Evolutionary conservation across 2,888 invertebrate genomes (phyloP).

Genomic region (Allophyes oxyacanthae): DNA sequence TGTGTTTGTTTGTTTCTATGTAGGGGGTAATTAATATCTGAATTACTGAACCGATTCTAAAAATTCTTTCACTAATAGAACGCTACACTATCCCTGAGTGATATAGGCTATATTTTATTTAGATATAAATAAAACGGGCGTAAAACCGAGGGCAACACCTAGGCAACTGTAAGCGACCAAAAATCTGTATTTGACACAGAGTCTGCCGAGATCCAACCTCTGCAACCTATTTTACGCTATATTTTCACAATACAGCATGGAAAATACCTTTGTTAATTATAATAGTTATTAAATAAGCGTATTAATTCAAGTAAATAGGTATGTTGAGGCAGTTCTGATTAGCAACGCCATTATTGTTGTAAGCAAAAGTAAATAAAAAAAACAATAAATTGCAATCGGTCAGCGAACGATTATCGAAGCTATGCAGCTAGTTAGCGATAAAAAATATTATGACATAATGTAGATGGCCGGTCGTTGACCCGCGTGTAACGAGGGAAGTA

Average conservation of each 20-base stretch:
- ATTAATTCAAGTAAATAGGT: slow-evolving; percentile 14
- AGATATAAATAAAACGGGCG: too few species aligned
- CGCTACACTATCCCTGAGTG: too few species aligned
- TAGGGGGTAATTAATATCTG: too few species aligned
- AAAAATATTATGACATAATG: slow-evolving; percentile 61
- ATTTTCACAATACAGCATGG: background rate
- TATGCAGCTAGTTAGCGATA: slow-evolving; percentile 58
- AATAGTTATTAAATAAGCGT: slow-evolving; percentile 10
- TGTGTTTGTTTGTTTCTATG: too few species aligned
- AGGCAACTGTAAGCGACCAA: too few species aligned
- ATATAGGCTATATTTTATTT: too few species aligned
- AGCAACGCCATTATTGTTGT: slow-evolving; percentile 26
- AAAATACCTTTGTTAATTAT: slow-evolving; percentile 5
- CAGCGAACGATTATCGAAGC: slow-evolving; percentile 73
- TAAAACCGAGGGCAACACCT: too few species aligned
- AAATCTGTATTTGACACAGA: too few species aligned
- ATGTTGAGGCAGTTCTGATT: slow-evolving; percentile 17
- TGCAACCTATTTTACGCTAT: too few species aligned
- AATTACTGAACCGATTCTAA: too few species aligned
- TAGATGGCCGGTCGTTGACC: slow-evolving; percentile 50
- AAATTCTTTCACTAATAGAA: too few species aligned
- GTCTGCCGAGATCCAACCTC: too few species aligned
- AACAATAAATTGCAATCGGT: slow-evolving; percentile 71
- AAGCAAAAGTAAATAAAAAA: slow-evolving; percentile 58
- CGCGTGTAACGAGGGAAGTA: slow-evolving; percentile 36